These are phyloP conservation scores for Leptatherina wallacei DNA, from an alignment of 2,797 vertebrate genomes.

Conservation along the genomic window DNA sequence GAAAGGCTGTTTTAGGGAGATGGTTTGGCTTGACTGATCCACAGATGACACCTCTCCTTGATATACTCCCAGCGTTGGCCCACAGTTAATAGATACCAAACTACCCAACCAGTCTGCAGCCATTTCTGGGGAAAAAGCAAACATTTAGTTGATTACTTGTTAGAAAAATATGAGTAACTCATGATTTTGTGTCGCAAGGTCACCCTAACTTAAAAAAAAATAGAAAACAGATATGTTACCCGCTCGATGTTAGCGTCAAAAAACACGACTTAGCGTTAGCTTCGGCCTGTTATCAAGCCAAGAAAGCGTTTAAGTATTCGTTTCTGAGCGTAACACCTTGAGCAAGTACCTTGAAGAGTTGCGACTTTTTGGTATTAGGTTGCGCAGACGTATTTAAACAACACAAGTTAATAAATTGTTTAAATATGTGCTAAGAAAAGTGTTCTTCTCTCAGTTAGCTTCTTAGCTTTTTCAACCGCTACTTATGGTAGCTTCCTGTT, in stretches of 20 bases:
- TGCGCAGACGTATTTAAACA: background rate
- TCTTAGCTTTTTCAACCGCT: conserved; percentile 31
- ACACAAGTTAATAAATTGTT: background rate
- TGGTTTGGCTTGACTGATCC: conserved; percentile 95
- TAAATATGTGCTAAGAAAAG: conserved; percentile 1
- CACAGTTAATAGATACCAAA: conserved; percentile 97
- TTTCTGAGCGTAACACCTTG: background rate
- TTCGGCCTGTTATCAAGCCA: conserved; percentile 31
- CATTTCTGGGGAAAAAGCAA: conserved; percentile 76
- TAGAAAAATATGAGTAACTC: rapidly evolving
- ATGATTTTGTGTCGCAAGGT: background rate
- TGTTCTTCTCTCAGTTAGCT: conserved; percentile 27
- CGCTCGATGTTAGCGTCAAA: background rate
- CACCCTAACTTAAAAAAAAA: background rate
- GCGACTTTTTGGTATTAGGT: conserved; percentile 25
- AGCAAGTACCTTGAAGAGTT: background rate
- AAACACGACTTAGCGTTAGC: conserved; percentile 40
- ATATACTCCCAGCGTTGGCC: conserved; percentile 93
- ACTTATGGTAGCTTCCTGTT: conserved; percentile 44
- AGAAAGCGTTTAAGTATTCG: conserved; percentile 7
- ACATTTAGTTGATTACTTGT: background rate
- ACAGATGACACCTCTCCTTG: conserved; percentile 95
- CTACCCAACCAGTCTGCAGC: conserved; percentile 95
- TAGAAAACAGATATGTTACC: background rate
- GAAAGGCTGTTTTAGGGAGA: conserved; percentile 94